A percentile compares a stretch with the other conserved stretches of the same genome.
Conservation (phyloP, 2,888 invertebrate species). For the Metellina segmentata region DNA sequence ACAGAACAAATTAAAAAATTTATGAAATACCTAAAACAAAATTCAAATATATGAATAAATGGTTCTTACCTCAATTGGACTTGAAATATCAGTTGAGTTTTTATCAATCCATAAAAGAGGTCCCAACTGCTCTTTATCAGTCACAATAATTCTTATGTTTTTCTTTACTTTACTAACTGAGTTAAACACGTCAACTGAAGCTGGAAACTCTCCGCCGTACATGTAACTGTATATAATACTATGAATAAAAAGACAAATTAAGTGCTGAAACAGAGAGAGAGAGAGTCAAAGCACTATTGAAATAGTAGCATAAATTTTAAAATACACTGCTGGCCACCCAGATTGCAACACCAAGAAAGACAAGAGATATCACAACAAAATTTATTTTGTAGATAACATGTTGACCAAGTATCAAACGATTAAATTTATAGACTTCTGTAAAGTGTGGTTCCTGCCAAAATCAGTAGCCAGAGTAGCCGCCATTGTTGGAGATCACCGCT, state of each 20-base stretch:
- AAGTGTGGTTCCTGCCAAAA: too few relatives aligned
- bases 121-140: constrained; percentile 42
- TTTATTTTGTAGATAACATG: too few relatives aligned
- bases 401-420: too few relatives aligned
- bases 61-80: constrained; percentile 57
- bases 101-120: constrained; percentile 72
- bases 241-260: neutral
- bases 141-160: constrained; percentile 41
- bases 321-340: too few relatives aligned
- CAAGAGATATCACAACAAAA: too few relatives aligned
- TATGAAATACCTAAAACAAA: neutral
- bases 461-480: too few relatives aligned
- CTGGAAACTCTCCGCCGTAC: constrained; percentile 61
- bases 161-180: constrained; percentile 53
- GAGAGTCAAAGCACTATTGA: neutral
- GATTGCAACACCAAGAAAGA: too few relatives aligned
- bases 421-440: too few relatives aligned
- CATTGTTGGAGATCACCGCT: too few relatives aligned
- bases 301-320: neutral
- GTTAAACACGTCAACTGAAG: constrained; percentile 62
- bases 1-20: neutral
- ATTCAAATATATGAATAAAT: neutral
- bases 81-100: constrained; percentile 62
- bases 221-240: constrained; percentile 61
- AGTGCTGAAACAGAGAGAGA: neutral